phyloP scores from a whole-genome alignment of 2,113 vertebrate genomes.

The Alectura lathami region DNA sequence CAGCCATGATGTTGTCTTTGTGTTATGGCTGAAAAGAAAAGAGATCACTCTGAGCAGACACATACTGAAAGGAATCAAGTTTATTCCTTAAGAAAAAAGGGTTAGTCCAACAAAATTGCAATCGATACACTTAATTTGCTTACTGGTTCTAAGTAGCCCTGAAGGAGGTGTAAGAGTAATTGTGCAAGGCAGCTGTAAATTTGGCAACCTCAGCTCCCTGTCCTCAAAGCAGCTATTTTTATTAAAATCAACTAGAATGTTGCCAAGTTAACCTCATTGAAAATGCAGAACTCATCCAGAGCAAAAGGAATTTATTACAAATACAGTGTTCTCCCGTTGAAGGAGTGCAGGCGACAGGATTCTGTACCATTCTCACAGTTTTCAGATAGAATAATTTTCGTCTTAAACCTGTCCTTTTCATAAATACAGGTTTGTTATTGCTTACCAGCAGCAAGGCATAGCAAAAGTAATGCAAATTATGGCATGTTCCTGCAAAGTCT shows the following conservation, averaged over 20 bases:
- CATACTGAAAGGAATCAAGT: conserved; percentile 81
- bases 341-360: conserved; percentile 70
- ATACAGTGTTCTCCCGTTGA: conserved; percentile 81
- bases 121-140: conserved; percentile 97
- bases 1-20: conserved; percentile 99
- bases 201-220: conserved; percentile 84
- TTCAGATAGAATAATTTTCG: conserved; percentile 70
- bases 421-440: conserved; percentile 68
- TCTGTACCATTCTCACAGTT: conserved; percentile 71
- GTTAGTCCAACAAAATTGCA: conserved; percentile 86
- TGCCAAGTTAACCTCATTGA: conserved; percentile 85
- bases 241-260: conserved; percentile 86
- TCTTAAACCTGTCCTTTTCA: conserved; percentile 69
- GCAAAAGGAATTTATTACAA: conserved; percentile 87
- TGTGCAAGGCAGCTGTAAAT: conserved; percentile 86
- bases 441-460: conserved; percentile 62
- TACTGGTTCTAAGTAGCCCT: conserved; percentile 89
- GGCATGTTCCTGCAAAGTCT: conserved; percentile 60
- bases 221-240: conserved; percentile 87
- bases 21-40: conserved; percentile 97
- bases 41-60: conserved; percentile 85
- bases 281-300: conserved; percentile 82
- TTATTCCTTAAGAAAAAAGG: conserved; percentile 79
- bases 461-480: conserved; percentile 72
- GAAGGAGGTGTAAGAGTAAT: conserved; percentile 82